Base-by-base conservation (phyloP, 2,113 vertebrate genomes). In the Thinocorus orbignyianus region DNA sequence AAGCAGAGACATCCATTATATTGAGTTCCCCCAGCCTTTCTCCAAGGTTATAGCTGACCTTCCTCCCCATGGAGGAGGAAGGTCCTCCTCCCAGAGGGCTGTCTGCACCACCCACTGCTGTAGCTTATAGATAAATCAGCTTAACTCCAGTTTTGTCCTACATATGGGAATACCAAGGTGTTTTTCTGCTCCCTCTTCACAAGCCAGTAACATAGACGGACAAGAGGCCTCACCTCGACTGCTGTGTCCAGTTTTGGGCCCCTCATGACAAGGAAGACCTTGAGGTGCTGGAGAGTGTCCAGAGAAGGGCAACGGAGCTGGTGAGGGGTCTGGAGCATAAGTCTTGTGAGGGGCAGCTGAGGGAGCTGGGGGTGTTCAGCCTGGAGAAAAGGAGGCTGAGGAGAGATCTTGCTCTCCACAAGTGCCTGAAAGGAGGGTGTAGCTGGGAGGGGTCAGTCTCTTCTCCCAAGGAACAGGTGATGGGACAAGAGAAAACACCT, bases 151-250 rank as follows among this genome's bases (percentile, higher is more conserved):
- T 51, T 73, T 33, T 1, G 6, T 41, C 20, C 44, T 51, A 42
- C 15, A 13, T 9, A 1, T 3, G 42, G 33, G 17, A 39, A 71
- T 10, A 24, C 13, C 0, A 2, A 93, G 22, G 61, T 2, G 2
- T 15, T 33, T 55, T 54, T 68, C 46, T 39, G 65, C 60, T 39
- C 60, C 70, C 26, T 30, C 3, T 42, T 49, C 31, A 49, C 68
- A 86, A 37, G 73, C 10, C 48, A 24, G 35, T 37, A 42, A 74
- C 1, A 2, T 51, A 57, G 13, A 71, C 0, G 11, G 52, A 41
- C 3, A 1, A 24, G 3, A 62, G 60, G 11, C 35, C 25, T 37
- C 37, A 30, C 28, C 61, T 64, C 3, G 39, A 41, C 13, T 19
- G 13, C 61, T 19, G 26, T 19, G 18, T 41, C 28, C 61, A 41